Base-by-base conservation (phyloP, 1,140 invertebrate species). In the Drosophila sp. region DNA sequence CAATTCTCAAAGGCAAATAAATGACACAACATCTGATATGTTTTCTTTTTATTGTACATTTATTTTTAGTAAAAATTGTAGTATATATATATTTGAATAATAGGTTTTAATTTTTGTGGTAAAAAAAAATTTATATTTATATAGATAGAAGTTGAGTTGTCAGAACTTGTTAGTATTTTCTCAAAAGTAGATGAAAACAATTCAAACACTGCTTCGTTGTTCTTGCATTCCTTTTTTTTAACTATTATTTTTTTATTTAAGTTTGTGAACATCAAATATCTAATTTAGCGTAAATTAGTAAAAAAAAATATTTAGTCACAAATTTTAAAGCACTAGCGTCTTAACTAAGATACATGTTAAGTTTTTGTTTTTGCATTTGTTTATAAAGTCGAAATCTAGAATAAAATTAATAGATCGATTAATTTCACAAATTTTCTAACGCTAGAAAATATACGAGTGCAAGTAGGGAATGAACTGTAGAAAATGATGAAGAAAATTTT, bases 61-160 rank as follows among this genome's bases (percentile, higher is more conserved):
- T 82, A 87, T 86, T 87, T 86, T 69, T 77, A 79, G 82, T n/a
- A 87, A 69, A 87, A 86, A 87, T 86, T 82, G 78, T 78, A 81
- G 81, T 86, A 76, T 80, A 72, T 87, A 66, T 72, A 61, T 61
- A 72, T 76, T 87, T 76, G 82, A 82, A 79, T 82, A 76, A 79
- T 76, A 86, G 81, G 78, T 82, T 86, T 86, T 82, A 78, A 87
- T 82, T 57, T 65, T n/a, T n/a, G n/a, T 61, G 29, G 62, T 61
- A 72, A 48, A 72, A 83, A 86, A 78, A 76, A 76, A 21, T 36
- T 8, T 70, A 25, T 62, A 29, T 50, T 27, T 46, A 65, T 65
- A 45, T 4, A 45, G 7, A 45, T 45, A 45, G 18, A 21, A 45
- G 21, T 29, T 29, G 27, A 29, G 2, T 29, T 29, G 4, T 7